These are phyloP conservation scores for Pteruthius melanotis DNA, from an alignment of 2,113 vertebrate species.

Conservation along the genomic window DNA sequence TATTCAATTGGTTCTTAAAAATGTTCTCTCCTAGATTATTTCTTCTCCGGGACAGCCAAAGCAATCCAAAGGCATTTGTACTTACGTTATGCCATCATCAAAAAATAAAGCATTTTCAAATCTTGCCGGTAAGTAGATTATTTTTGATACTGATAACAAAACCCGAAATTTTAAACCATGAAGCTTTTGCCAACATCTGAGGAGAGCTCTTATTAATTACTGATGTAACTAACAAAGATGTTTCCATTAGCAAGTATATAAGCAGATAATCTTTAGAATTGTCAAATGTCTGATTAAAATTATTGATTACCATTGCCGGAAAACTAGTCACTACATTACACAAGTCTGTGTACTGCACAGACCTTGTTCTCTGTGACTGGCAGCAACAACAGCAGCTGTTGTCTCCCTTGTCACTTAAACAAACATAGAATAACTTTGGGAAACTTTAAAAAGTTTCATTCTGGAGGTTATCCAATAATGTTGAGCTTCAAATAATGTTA, in stretches of 20 bases:
- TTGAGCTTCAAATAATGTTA: background rate
- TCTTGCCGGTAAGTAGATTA: constrained; percentile 86
- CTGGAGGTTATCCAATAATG: background rate
- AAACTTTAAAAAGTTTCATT: background rate
- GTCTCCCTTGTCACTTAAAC: background rate
- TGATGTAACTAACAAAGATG: background rate
- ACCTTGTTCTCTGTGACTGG: background rate
- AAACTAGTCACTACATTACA: background rate
- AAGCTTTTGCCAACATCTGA: background rate
- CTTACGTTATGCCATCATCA: constrained; percentile 98
- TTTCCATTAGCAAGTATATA: background rate
- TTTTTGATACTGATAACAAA: background rate
- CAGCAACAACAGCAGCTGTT: background rate
- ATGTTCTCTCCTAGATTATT: constrained; percentile 81
- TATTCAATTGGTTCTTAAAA: constrained; percentile 15
- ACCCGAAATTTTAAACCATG: background rate
- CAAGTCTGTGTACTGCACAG: background rate
- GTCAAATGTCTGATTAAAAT: background rate
- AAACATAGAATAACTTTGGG: background rate
- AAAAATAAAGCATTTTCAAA: constrained; percentile 99
- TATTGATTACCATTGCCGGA: background rate
- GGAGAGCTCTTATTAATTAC: background rate
- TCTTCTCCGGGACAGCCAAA: constrained; percentile 96
- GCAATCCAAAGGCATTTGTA: constrained; percentile 98
- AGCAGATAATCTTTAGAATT: background rate